phyloP scores from a whole-genome alignment of 2,113 vertebrate species.

The Anoplopoma fimbria region DNA sequence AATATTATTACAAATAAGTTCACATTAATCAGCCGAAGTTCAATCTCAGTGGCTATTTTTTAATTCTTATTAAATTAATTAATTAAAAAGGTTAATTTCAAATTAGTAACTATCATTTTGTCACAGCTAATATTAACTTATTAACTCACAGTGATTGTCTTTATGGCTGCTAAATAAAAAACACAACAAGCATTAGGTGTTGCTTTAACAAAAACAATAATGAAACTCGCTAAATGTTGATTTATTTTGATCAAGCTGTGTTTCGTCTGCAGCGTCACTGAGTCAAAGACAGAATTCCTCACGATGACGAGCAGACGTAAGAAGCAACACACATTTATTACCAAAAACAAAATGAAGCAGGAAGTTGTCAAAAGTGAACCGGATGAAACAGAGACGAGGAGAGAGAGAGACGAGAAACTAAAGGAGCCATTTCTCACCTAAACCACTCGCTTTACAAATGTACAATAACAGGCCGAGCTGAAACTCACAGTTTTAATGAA shows the following conservation, averaged over 20 bases:
- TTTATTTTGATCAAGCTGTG: background rate
- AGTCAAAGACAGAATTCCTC: slow-evolving; percentile 64
- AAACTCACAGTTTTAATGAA: slow-evolving; percentile 67
- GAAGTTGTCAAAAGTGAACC: no score
- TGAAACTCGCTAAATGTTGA: background rate
- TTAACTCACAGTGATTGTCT: background rate
- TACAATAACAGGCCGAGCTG: slow-evolving; percentile 52
- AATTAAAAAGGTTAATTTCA: background rate
- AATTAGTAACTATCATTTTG: background rate
- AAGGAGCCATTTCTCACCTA: background rate
- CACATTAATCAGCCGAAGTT: background rate
- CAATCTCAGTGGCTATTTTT: background rate
- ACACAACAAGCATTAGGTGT: background rate
- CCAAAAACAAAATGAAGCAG: slow-evolving; percentile 45
- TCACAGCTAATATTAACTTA: background rate
- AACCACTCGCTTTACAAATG: slow-evolving; percentile 26
- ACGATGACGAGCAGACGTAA: slow-evolving; percentile 7
- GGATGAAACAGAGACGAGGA: no score
- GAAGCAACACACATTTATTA: slow-evolving; percentile 57
- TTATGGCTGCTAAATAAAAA: background rate
- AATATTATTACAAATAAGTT: background rate
- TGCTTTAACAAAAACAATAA: slow-evolving; percentile 24
- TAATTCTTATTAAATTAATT: background rate
- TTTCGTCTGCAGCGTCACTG: slow-evolving; percentile 40
- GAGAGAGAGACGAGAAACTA: background rate